Evolutionary conservation across 2,888 invertebrate species (phyloP), one percentile per base, ranked within the genome.

Genomic region (Stegana nigrithorax): DNA sequence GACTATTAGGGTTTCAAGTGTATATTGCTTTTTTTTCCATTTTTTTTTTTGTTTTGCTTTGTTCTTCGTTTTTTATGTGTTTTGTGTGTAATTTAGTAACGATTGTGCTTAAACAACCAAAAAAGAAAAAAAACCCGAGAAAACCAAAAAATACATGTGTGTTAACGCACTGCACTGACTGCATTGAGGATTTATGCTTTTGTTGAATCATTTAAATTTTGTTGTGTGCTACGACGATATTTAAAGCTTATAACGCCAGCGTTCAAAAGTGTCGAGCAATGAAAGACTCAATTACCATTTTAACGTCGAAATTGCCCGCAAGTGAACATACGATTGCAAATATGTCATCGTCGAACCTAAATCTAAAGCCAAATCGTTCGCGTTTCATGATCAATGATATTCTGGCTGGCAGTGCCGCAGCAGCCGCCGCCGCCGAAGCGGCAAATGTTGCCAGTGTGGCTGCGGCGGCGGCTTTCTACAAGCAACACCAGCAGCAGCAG

Each of bases 221-320:
- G 44, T 36, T 42, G 14, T 10, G 59, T 45, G 32, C 42, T 42
- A 12, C 12, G 17, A 42, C n/a, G 4, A 14, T 12, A 4, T 12
- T 4, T 7, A 42, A 42, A 42, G 17, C n/a, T 42, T 42, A 14
- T 26, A 12, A 21, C 57, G 58, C 68, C 59, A 63, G 6, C 64
- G 60, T 68, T 39, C 23, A 19, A 42, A n/a, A 39, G 44, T 50
- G 45, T 51, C 27, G 36, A 73, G 80, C 72, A 75, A 82, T 82
- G 82, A 82, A 82, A 83, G 82, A 84, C 72, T 82, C 82, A 80
- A 81, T 82, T 81, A 83, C 83, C 75, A 79, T 83, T 61, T 68
- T 82, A 69, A 75, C 82, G 59, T 83, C 83, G 57, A 72, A 78
- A 65, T 68, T 80, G 69, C 71, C 73, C 42, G 53, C 32, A 50